Conservation (phyloP, 2,888 invertebrate genomes). For the Leptinotarsa tumamoca region DNA sequence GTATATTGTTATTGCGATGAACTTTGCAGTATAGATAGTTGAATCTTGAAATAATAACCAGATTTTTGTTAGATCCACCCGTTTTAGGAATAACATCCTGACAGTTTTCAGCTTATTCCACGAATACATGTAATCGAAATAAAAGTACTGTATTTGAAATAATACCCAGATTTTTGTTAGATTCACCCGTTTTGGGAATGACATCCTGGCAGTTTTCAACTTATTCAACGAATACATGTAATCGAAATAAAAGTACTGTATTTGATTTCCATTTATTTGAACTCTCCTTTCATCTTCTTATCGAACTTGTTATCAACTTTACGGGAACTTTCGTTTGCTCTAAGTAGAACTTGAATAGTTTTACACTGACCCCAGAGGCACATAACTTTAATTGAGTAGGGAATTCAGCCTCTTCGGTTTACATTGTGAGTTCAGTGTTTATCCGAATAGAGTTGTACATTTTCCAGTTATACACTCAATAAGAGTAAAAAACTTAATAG, state of each 20-base stretch:
- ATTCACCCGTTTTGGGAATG: too few relatives aligned
- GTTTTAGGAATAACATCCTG: too few relatives aligned
- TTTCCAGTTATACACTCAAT: not conserved
- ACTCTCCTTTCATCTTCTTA: not conserved
- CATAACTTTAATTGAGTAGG: not conserved
- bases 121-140: too few relatives aligned
- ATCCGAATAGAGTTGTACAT: not conserved
- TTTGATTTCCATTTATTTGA: not conserved
- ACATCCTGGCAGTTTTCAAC: too few relatives aligned
- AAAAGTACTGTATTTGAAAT: not conserved
- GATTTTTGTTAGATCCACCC: too few relatives aligned
- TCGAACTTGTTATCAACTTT: not conserved
- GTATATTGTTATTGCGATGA: too few relatives aligned
- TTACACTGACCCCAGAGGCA: not conserved
- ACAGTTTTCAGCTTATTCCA: too few relatives aligned
- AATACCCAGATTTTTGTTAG: too few relatives aligned
- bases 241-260: not conserved
- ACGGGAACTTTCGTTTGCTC: not conserved
- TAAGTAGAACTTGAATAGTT: not conserved
- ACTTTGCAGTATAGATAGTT: too few relatives aligned
- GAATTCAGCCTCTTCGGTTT: not conserved
- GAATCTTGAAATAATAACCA: too few relatives aligned
- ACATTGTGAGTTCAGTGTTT: not conserved
- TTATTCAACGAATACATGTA: too few relatives aligned
- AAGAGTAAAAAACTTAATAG: too few relatives aligned